A percentile compares a stretch with the other conserved stretches of the same genome.
Conservation (phyloP, 2,888 invertebrate genomes). For the Polyommatus icarus region DNA sequence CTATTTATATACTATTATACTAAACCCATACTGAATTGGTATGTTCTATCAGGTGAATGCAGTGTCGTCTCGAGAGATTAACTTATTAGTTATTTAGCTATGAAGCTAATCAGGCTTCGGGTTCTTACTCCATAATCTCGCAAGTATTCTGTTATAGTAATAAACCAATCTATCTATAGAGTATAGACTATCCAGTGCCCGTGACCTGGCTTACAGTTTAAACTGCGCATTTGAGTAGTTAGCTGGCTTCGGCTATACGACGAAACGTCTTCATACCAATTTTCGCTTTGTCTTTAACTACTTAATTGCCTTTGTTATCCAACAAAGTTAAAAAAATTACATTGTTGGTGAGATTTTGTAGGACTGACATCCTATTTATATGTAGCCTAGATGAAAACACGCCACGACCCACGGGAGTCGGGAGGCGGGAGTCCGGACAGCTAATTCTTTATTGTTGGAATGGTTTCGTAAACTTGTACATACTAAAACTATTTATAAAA, state of each 20-base stretch:
- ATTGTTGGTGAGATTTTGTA: not conserved
- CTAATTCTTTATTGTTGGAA: not conserved
- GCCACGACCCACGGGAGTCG: not conserved
- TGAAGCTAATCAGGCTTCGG: not conserved
- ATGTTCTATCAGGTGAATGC: not conserved
- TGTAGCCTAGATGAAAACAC: not conserved
- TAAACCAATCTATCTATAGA: not conserved
- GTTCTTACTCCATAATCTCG: not conserved
- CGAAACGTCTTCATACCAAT: not conserved
- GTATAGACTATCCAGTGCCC: constrained; percentile 10
- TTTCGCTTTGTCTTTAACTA: not conserved
- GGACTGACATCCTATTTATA: too few relatives aligned
- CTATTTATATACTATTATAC: too few relatives aligned
- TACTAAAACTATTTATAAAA: not conserved
- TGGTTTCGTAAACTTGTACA: not conserved
- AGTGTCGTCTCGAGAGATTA: not conserved
- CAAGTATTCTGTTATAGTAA: not conserved
- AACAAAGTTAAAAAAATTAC: not conserved
- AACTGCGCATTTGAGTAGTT: constrained; percentile 12
- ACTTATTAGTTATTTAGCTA: not conserved
- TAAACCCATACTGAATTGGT: not conserved
- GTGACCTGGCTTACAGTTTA: constrained; percentile 28
- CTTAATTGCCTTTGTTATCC: not conserved
- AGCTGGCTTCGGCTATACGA: not conserved
- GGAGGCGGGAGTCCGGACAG: not conserved